These are phyloP conservation scores for Pollachius pollachius DNA, from an alignment of 2,113 vertebrate genomes.

Conservation along the genomic window DNA sequence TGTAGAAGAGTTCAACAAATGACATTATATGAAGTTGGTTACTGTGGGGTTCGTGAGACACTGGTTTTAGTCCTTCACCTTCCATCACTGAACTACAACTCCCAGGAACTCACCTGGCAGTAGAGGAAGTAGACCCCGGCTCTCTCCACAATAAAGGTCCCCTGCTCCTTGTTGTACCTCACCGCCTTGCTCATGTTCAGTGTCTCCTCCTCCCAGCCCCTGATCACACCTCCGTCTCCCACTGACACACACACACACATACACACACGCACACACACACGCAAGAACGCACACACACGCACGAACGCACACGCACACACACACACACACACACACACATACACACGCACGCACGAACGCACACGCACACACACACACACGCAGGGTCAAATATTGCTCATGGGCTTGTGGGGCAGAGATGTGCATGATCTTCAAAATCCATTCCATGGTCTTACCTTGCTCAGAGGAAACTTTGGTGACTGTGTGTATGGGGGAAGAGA, in stretches of 20 bases:
- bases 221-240: slow-evolving; percentile 80
- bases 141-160: slow-evolving; percentile 79
- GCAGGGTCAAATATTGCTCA: slow-evolving; percentile 3
- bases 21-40: no score
- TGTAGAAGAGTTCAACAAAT: no score
- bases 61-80: no score
- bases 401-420: slow-evolving; percentile 9
- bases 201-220: slow-evolving; percentile 82
- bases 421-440: background rate
- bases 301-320: background rate
- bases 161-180: slow-evolving; percentile 77
- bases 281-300: slow-evolving; percentile 1
- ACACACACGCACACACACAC: slow-evolving; percentile 13
- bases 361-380: background rate
- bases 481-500: slow-evolving; percentile 39
- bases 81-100: no score
- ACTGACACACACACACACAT: slow-evolving; percentile 52
- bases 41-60: no score
- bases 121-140: slow-evolving; percentile 87
- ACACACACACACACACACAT: slow-evolving; percentile 6
- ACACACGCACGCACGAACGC: background rate
- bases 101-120: slow-evolving; percentile 76
- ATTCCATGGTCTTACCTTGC: slow-evolving; percentile 67
- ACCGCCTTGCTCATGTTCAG: slow-evolving; percentile 85
- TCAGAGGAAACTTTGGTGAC: slow-evolving; percentile 72